Evolutionary conservation across 2,888 invertebrate genomes (phyloP), one percentile per base, ranked within the genome.

Genomic region (Empis livida): DNA sequence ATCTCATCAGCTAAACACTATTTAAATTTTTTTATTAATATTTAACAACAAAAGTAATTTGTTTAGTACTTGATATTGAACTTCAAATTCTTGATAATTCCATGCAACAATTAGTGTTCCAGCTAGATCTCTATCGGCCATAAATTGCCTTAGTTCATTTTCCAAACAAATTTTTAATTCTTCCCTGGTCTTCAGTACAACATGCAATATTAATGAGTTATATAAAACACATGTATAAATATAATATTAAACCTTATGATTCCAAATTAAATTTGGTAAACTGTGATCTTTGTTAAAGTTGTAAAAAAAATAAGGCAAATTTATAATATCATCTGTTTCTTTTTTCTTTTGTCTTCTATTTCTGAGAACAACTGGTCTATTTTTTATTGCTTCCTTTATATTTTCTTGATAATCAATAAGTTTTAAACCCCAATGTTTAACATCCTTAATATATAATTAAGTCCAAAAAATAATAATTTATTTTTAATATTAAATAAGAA

Each of bases 21-120:
- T 31, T 5, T 13, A 42, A 16, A 31, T 32, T 32, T 37, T 40
- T 14, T 14, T 23, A n/a, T 44, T n/a, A 45, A 45, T 11, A 11
- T 16, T 32, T 10, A 23, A 40, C n/a, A n/a, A n/a, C n/a, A n/a
- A n/a, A n/a, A n/a, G n/a, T n/a, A n/a, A n/a, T n/a, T n/a, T n/a
- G n/a, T n/a, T n/a, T n/a, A n/a, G 8, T 44, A 62, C 62, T 62
- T 86, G 83, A 73, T 99, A 99, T 60, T 82, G 82, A 13, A 96
- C 82, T 73, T 95, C 92, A 64, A 97, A 91, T 70, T 99, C 99
- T 38, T 88, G 82, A 73, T 97, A 93, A 73, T 99, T 99, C 99
- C 99, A 99, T 1, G 95, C 90, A 1, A 90, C 88, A 23, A 89
- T 73, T 44, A 79, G 75, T 20, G 78, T 77, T 20, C 86, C 85